Conservation (phyloP, 2,113 vertebrate genomes). For the Pollimyrus isidori region DNA sequence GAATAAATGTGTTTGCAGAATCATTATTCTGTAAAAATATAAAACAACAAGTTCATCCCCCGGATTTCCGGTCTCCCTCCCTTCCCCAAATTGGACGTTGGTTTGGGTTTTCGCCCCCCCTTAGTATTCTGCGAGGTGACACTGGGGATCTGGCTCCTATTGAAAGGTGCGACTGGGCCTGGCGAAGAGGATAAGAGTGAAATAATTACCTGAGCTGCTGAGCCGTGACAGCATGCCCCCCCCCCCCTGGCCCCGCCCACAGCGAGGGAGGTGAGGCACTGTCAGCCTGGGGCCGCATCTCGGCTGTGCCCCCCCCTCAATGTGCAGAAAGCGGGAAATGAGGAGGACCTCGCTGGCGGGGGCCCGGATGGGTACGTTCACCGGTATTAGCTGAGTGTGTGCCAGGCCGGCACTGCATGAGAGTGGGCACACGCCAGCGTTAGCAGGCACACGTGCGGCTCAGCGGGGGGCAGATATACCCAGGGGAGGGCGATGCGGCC, state of each 20-base stretch:
- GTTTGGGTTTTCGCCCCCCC: conserved; percentile 32
- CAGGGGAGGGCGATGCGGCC: neutral
- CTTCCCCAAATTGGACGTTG: conserved; percentile 29
- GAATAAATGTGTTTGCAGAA: neutral
- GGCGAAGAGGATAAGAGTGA: conserved; percentile 67
- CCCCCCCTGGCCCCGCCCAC: conserved; percentile 34
- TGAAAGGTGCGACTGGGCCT: conserved; percentile 62
- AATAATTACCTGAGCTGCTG: conserved; percentile 73
- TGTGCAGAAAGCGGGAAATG: conserved; percentile 36
- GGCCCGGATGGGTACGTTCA: too few species aligned
- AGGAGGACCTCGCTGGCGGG: neutral
- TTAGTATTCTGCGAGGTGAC: conserved; percentile 37
- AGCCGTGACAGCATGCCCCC: conserved; percentile 66
- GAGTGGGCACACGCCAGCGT: neutral
- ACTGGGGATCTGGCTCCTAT: conserved; percentile 48
- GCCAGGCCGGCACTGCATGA: neutral
- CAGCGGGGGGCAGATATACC: neutral
- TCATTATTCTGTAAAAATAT: neutral
- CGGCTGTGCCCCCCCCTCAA: conserved; percentile 47
- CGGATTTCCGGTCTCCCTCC: conserved; percentile 2
- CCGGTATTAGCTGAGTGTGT: neutral
- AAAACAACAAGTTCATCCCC: neutral
- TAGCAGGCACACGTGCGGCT: neutral
- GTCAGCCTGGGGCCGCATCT: conserved; percentile 55
- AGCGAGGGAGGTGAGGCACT: conserved; percentile 58